Base-by-base conservation (phyloP, 2,888 invertebrate genomes). In the Diabrotica balteata region DNA sequence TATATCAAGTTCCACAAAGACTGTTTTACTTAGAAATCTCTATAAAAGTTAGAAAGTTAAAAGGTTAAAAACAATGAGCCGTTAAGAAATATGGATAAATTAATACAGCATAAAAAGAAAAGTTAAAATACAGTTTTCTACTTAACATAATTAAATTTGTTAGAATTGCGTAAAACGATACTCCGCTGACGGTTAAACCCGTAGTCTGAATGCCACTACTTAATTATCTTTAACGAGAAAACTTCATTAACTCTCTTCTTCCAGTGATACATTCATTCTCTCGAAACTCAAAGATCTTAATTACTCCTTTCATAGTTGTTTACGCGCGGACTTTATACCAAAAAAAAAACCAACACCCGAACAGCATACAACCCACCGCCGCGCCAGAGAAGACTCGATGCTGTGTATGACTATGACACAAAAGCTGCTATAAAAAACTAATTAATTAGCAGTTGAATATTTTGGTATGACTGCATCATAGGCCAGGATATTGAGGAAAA, bases 371-470 rank as follows among this genome's bases (percentile, higher is more conserved):
- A 43, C 42, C 54, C 3, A 54, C 42, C 43, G 11, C 32, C 32
- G 32, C 43, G 11, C 32, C 32, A 4, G 32, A 32, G 32, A 32
- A 54, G 42, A 8, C 54, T 42, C 54, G 54, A 54, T 54, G 42
- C 42, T 43, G 42, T 54, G 32, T 54, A 54, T 43, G 54, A 54
- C 42, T 61, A 32, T 46, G 46, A 46, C 46, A 61, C 53, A 61
- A 61, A 61, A 42, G 42, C 10, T 54, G 53, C 45, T 51, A 52
- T 32, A 61, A 61, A 61, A 61, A 17, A 53, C 46, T 53, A 46
- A 61, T 61, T 61, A 53, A 61, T 61, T 61, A 61, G n/a, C n/a
- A 32, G 17, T 53, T 52, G 51, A 53, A 61, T 53, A 32, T 32
- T 32, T 32, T 32, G 32, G 32, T 32, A 32, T 32, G 32, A 32